Evolutionary conservation across 2,888 invertebrate genomes (phyloP).

Genomic region (Galerucella calmariensis): DNA sequence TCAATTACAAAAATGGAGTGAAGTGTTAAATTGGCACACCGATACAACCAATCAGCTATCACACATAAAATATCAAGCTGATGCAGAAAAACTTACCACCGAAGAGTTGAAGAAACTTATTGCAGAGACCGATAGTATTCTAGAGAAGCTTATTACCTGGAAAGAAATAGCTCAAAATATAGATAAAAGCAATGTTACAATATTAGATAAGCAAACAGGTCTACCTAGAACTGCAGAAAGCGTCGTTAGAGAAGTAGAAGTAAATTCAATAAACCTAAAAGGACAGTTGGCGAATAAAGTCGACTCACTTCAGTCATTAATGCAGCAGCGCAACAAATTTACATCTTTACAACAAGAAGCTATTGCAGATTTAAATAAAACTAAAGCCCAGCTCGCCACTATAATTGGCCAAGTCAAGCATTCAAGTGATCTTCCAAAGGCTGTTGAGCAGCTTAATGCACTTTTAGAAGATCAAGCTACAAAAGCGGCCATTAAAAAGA

Average conservation of each 20-base stretch:
- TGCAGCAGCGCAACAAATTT: constrained; percentile 83
- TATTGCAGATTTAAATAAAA: constrained; percentile 72
- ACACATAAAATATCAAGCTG: constrained; percentile 83
- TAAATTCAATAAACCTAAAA: constrained; percentile 75
- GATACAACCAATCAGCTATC: constrained; percentile 82
- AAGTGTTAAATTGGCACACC: constrained; percentile 83
- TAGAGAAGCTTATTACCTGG: constrained; percentile 76
- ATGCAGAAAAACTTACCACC: constrained; percentile 77
- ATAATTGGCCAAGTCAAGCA: constrained; percentile 67
- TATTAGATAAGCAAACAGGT: constrained; percentile 77
- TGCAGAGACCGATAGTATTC: constrained; percentile 76
- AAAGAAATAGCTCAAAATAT: constrained; percentile 75
- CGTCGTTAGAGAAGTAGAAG: constrained; percentile 79
- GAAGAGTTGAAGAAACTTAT: constrained; percentile 77
- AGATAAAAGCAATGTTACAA: constrained; percentile 75
- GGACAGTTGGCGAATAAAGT: constrained; percentile 75
- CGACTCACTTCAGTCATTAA: constrained; percentile 76
- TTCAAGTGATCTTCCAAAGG: constrained; percentile 66
- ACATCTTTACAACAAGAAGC: constrained; percentile 76
- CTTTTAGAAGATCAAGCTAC: constrained; percentile 69
- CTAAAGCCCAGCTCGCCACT: constrained; percentile 69
- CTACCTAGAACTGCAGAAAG: constrained; percentile 79
- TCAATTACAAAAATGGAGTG: constrained; percentile 84
- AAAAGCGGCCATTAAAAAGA: constrained; percentile 74
- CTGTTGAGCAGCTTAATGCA: constrained; percentile 67